Conservation (phyloP, 2,888 invertebrate genomes). For the Clivina fossor region DNA sequence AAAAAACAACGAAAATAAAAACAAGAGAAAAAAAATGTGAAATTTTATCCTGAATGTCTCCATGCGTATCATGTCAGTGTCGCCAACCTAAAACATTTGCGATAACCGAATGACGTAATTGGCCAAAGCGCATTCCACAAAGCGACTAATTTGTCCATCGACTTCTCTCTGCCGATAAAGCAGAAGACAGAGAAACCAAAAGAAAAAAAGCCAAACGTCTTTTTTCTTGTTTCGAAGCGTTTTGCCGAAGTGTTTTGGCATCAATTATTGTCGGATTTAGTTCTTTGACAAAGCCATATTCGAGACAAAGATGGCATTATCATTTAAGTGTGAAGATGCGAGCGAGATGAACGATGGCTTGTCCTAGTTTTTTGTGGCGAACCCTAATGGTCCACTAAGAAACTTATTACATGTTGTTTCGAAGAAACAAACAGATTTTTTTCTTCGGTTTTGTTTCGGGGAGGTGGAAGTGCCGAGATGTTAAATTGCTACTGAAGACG, state of each 20-base stretch:
- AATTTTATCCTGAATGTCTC: too few species aligned
- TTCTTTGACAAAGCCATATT: conserved; percentile 4
- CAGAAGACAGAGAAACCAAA: too few species aligned
- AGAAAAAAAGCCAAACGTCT: too few species aligned
- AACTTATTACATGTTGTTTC: too few species aligned
- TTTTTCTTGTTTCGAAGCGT: conserved; percentile 24
- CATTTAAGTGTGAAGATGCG: neutral
- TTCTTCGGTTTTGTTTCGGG: too few species aligned
- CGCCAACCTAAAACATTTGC: conserved; percentile 10
- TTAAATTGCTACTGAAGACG: too few species aligned
- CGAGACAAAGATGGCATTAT: conserved; percentile 1
- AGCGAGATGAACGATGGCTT: neutral
- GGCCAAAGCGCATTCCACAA: conserved; percentile 26
- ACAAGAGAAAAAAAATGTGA: too few species aligned
- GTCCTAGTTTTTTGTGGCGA: neutral
- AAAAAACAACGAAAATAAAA: too few species aligned
- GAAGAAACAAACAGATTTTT: too few species aligned
- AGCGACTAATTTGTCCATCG: conserved; percentile 26
- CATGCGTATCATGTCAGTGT: too few species aligned
- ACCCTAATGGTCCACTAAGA: too few species aligned
- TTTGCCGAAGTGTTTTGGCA: conserved; percentile 30
- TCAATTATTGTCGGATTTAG: conserved; percentile 16
- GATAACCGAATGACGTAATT: conserved; percentile 29
- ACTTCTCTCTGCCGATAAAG: conserved; percentile 19
- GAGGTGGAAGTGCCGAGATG: too few species aligned